Evolutionary conservation across 2,797 vertebrate species (phyloP).

Genomic region (Danio albolineatus): DNA sequence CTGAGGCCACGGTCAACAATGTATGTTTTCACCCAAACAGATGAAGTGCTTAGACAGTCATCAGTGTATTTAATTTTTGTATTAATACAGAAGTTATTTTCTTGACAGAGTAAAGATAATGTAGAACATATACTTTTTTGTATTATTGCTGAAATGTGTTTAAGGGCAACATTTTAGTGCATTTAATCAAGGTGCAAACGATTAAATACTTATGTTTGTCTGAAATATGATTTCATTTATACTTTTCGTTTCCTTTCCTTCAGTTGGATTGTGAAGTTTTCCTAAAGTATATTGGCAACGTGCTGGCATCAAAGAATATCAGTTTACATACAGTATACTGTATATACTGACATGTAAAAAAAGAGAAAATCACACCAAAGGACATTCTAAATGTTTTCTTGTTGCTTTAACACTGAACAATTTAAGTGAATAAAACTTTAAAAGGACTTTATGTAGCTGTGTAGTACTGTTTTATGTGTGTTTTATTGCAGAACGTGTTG

Average conservation of each 20-base stretch:
- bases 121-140: conserved; percentile 93
- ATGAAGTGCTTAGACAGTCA: conserved; percentile 84
- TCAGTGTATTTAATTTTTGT: conserved; percentile 92
- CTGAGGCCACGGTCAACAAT: conserved; percentile 68
- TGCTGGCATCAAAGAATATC: conserved; percentile 98
- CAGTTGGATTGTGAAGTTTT: conserved; percentile 87
- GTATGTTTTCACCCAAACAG: conserved; percentile 77
- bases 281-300: conserved; percentile 90
- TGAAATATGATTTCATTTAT: conserved; percentile 71
- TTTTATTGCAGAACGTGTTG: conserved; percentile 34
- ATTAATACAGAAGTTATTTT: conserved; percentile 95
- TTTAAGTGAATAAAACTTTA: conserved; percentile 94
- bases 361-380: conserved; percentile 95
- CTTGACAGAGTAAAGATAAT: conserved; percentile 82
- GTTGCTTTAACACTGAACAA: conserved; percentile 97
- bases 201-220: conserved; percentile 72
- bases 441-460: conserved; percentile 71
- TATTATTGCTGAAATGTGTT: conserved; percentile 97
- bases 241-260: conserved; percentile 64
- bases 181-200: conserved; percentile 81
- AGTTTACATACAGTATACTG: conserved; percentile 89
- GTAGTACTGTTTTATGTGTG: conserved; percentile 57
- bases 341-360: conserved; percentile 93
- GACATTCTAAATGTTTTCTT: conserved; percentile 99
- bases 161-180: conserved; percentile 88